A percentile compares a stretch with the other conserved stretches of the same genome.
Evolutionary conservation across 2,113 vertebrate genomes (phyloP).

Genomic region (Bos indicus): DNA sequence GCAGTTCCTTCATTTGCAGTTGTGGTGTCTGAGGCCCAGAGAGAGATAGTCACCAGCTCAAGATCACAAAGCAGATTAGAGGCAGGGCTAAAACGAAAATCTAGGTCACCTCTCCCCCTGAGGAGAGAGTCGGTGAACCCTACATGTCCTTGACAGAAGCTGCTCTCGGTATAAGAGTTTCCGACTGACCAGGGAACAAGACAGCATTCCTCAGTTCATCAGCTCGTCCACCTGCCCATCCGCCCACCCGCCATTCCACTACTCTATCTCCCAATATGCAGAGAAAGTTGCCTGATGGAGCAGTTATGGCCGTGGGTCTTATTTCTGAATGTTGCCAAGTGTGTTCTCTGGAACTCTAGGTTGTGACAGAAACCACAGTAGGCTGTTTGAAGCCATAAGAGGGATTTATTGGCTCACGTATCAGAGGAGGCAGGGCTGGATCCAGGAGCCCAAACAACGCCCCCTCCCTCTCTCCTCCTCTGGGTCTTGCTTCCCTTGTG

Average conservation of each 20-base stretch:
- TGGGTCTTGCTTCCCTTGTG: background rate
- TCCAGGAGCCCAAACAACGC: background rate
- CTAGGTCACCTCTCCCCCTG: background rate
- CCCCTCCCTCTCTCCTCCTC: background rate
- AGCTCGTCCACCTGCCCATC: too few relatives aligned
- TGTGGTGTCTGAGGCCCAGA: background rate
- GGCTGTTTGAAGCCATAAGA: background rate
- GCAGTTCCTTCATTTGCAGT: background rate
- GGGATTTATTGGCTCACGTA: background rate
- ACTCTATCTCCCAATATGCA: background rate
- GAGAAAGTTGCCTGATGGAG: background rate
- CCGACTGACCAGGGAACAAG: background rate
- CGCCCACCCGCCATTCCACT: background rate
- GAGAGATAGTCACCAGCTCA: background rate
- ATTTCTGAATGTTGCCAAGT: background rate
- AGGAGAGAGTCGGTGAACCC: background rate
- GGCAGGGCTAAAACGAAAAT: background rate
- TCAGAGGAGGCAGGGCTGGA: background rate
- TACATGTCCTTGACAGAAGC: background rate
- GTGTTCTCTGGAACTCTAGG: background rate
- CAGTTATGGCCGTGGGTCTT: background rate
- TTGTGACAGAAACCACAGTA: background rate
- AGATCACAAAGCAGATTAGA: background rate
- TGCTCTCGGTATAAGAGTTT: background rate
- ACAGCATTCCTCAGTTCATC: rapidly evolving